These are phyloP conservation scores for Hoplostethus atlanticus DNA, from an alignment of 2,797 vertebrate genomes.

Conservation along the genomic window DNA sequence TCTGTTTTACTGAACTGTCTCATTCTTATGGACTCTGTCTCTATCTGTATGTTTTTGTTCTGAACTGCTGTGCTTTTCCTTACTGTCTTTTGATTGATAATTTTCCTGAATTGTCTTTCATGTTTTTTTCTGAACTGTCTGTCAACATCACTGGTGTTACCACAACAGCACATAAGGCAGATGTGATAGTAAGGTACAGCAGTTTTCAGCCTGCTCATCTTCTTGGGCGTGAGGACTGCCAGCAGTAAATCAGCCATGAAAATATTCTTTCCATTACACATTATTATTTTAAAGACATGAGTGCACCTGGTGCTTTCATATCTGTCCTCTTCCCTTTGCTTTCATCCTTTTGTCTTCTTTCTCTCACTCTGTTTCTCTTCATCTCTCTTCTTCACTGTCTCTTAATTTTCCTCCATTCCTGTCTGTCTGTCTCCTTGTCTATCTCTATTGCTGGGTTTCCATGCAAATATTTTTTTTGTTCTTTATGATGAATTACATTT, in stretches of 20 bases:
- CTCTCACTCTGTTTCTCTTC: not conserved
- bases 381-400: constrained; percentile 16
- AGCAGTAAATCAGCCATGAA: constrained; percentile 49
- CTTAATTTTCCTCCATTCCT: constrained; percentile 1
- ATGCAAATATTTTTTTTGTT: constrained; percentile 34
- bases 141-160: not conserved
- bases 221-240: constrained; percentile 35
- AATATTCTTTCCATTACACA: constrained; percentile 74
- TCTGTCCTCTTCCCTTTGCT: constrained; percentile 33
- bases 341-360: constrained; percentile 53
- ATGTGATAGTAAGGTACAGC: constrained; percentile 8
- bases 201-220: constrained; percentile 13
- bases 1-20: no score
- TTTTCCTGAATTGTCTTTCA: no score
- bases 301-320: constrained; percentile 69
- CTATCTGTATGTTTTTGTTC: no score
- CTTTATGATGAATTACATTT: no score
- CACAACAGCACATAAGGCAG: not conserved
- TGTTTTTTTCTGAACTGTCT: no score
- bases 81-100: no score
- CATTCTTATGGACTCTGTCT: no score
- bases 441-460: constrained; percentile 11
- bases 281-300: constrained; percentile 74
- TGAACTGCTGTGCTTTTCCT: no score
- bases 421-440: constrained; percentile 43